These are phyloP conservation scores for Vidua chalybeata DNA, from an alignment of 2,113 vertebrate species.

Conservation along the genomic window DNA sequence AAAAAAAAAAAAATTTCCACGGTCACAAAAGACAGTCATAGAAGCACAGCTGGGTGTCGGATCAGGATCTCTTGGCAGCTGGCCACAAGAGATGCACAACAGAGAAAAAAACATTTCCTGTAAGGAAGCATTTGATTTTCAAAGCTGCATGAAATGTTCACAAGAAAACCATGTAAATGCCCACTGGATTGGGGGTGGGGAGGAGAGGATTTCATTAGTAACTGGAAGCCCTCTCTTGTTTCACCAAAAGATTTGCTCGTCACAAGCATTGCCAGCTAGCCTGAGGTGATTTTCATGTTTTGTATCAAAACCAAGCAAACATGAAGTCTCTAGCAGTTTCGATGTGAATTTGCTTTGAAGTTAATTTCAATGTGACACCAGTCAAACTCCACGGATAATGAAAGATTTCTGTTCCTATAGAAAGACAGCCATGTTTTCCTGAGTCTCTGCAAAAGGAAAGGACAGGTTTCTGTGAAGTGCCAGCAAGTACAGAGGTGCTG, in stretches of 20 bases:
- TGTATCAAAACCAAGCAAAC: constrained; percentile 50
- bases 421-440: not conserved
- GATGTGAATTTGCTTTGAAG: constrained; percentile 9
- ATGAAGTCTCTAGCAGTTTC: constrained; percentile 28
- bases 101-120: constrained; percentile 46
- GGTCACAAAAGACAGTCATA: not conserved
- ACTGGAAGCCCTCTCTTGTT: constrained; percentile 34
- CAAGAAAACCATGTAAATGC: constrained; percentile 57
- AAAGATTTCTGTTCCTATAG: not conserved
- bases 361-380: not conserved
- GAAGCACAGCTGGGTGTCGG: constrained; percentile 40
- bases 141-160: constrained; percentile 39
- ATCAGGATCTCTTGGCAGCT: constrained; percentile 27
- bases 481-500: not conserved
- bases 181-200: not conserved
- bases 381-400: not conserved
- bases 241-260: constrained; percentile 15
- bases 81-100: constrained; percentile 32
- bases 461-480: not conserved
- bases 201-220: constrained; percentile 7
- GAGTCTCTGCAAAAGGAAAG: not conserved
- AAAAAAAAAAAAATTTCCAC: not conserved
- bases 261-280: constrained; percentile 42
- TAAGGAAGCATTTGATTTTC: constrained; percentile 62
- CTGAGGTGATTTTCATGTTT: constrained; percentile 36